Evolutionary conservation across 2,113 vertebrate species (phyloP).

Genomic region (Nyctereutes procyonoides): DNA sequence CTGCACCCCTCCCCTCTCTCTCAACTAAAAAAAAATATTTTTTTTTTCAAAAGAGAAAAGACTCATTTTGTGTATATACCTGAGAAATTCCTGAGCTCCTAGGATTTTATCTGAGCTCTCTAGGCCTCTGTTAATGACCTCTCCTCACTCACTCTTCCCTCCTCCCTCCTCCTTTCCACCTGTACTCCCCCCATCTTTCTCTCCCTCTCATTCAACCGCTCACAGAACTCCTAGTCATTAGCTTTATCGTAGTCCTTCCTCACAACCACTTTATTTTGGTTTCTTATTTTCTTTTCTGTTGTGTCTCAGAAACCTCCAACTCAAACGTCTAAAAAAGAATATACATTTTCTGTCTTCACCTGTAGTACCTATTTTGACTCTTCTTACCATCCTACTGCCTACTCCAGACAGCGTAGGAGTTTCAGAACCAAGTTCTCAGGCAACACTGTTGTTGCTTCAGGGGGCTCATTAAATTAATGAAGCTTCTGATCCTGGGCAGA

Average conservation of each 20-base stretch:
- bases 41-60: neutral
- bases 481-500: neutral
- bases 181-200: neutral
- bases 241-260: neutral
- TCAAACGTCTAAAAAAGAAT: neutral
- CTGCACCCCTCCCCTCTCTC: neutral
- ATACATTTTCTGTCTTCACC: neutral
- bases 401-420: neutral
- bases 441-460: neutral
- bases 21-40: neutral
- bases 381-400: neutral
- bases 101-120: neutral
- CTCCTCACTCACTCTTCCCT: too few relatives aligned
- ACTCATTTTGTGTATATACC: neutral
- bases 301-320: neutral
- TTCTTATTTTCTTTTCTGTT: neutral
- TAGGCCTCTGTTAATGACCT: neutral
- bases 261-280: neutral
- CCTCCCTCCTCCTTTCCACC: too few relatives aligned
- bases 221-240: neutral
- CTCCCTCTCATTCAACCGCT: neutral
- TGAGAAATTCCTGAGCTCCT: conserved; percentile 5
- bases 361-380: neutral
- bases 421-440: neutral
- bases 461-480: neutral